Conservation (phyloP, 2,888 invertebrate species). For the Caenorhabditis becei region DNA sequence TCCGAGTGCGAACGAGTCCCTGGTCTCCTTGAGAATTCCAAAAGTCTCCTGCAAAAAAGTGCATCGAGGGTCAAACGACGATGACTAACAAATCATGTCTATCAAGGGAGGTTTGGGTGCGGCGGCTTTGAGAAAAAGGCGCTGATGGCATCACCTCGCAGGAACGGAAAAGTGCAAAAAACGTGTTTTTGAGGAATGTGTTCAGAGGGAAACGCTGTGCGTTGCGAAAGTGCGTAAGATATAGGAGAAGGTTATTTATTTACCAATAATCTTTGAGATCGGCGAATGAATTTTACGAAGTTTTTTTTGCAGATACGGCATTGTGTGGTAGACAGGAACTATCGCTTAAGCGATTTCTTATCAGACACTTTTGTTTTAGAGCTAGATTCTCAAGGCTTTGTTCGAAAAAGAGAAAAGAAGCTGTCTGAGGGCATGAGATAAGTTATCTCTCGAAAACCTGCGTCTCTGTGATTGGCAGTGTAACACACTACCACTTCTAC, state of each 20-base stretch:
- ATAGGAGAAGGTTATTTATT: slow-evolving; percentile 29
- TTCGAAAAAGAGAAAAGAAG: too few relatives aligned
- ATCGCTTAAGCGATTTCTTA: too few relatives aligned
- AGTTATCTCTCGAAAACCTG: too few relatives aligned
- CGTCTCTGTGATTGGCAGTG: too few relatives aligned
- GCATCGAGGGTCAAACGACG: neutral
- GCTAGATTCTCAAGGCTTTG: too few relatives aligned
- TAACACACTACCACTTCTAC: too few relatives aligned
- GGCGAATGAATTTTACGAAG: neutral
- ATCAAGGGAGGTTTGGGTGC: slow-evolving; percentile 4
- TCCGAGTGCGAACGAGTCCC: neutral
- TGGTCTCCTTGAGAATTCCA: neutral
- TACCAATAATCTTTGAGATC: neutral
- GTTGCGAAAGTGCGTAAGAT: neutral
- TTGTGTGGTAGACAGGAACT: neutral
- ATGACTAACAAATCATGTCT: neutral
- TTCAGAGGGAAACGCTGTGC: neutral
- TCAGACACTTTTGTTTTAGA: too few relatives aligned
- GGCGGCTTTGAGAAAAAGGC: neutral
- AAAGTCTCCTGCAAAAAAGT: neutral
- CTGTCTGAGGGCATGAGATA: too few relatives aligned
- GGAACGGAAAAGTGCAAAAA: slow-evolving; percentile 43
- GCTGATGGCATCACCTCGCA: neutral
- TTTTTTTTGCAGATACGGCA: neutral
- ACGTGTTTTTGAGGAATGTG: slow-evolving; percentile 41